Base-by-base conservation (phyloP, 30 jellyfish, hydroid and myxozoan genomes). In the Clytia hemisphaerica region DNA sequence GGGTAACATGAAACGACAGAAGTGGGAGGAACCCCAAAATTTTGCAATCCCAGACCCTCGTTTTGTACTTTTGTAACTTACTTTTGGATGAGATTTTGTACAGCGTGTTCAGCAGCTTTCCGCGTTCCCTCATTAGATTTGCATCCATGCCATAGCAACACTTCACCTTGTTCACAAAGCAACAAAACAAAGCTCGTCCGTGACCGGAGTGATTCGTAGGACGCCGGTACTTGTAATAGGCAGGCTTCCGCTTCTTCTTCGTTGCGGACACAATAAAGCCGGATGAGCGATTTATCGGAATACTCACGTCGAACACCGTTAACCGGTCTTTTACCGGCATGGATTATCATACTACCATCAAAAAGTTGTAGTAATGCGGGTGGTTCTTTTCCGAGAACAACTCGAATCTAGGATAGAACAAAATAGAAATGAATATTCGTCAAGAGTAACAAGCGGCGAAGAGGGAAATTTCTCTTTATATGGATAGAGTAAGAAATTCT, bases 91-190 rank as follows among this genome's bases (percentile, higher is more conserved):
- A 88, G 62, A 34, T 82, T 83, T 54, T 80, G 93, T 16, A 92
- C 97, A 25, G 93, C 94, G 16, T 88, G 93, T n/a, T 57, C 37
- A 16, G 97, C 97, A 28, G 94, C 58, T 1, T 70, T 71, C 68
- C 93, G 69, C 0, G 93, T 79, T 45, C 86, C 93, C 29, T 73
- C 93, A 35, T 77, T 33, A n/a, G 97, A 74, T 28, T 64, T 67
- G 70, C 97, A 79, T 35, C 97, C 97, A 67, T 88, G 97, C 97
- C 97, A 88, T 36, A 88, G 45, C 38, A 88, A 88, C 67, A 88
- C 66, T 61, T 88, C 97, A 27, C 93, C 94, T 70, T 88, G 97
- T 21, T 64, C 37, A 59, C 97, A 88, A 14, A 88, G 67, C 30
- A 88, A 78, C 58, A 88, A 58, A 25, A 88, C 82, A 30, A 73